Conservation (phyloP, 2,113 vertebrate genomes). For the Microcebus griseorufus region DNA sequence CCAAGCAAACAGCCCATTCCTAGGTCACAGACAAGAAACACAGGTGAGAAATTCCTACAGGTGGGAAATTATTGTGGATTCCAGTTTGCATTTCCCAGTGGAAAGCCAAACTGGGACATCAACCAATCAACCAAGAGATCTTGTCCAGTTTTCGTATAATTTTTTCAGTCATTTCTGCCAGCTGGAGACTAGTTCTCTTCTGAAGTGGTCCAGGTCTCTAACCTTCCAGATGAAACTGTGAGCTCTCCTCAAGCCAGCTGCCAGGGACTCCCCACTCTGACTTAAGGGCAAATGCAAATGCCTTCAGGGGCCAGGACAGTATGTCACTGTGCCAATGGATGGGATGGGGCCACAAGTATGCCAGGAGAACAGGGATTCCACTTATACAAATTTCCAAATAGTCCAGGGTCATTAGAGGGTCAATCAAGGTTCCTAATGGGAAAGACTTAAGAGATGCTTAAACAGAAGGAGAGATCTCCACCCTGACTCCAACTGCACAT, state of each 20-base stretch:
- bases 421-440: neutral
- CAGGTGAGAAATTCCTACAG: neutral
- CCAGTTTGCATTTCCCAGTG: neutral
- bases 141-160: neutral
- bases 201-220: neutral
- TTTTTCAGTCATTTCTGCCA: neutral
- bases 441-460: neutral
- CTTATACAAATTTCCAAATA: neutral
- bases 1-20: neutral
- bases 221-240: neutral
- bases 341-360: too few relatives aligned
- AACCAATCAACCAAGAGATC: neutral
- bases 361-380: neutral
- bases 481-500: slow-evolving; percentile 48
- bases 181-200: neutral
- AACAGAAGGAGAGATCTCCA: neutral
- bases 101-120: neutral
- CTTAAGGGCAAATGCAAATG: neutral
- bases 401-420: too few relatives aligned
- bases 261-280: neutral
- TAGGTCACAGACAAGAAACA: neutral
- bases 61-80: neutral
- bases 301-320: too few relatives aligned
- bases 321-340: neutral
- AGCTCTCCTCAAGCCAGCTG: neutral